Evolutionary conservation across 1,140 invertebrate genomes (phyloP).

Genomic region (Drosophila ananassae): DNA sequence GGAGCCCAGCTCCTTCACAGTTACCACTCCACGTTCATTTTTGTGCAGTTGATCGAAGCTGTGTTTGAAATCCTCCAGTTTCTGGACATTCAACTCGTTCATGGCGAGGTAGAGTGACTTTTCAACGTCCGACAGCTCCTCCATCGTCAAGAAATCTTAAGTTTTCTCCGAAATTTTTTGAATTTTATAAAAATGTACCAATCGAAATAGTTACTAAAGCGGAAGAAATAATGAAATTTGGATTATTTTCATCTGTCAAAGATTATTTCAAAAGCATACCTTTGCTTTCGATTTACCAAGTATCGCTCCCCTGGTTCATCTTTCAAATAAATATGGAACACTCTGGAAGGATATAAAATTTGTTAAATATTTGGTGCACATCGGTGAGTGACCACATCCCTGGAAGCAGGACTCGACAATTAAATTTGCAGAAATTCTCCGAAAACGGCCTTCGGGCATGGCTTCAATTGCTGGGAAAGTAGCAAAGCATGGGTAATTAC

Average conservation of each 20-base stretch:
- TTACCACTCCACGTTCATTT: conserved; percentile 16
- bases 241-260: neutral
- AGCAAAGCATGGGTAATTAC: conserved; percentile 41
- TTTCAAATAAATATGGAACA: too few species aligned
- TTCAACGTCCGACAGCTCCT: neutral
- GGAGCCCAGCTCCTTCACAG: conserved; percentile 57
- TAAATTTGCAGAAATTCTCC: conserved; percentile 20
- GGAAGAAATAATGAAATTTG: neutral
- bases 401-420: conserved; percentile 17
- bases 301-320: too few species aligned
- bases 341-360: too few species aligned
- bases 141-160: neutral
- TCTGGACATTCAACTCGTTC: conserved; percentile 8
- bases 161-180: neutral
- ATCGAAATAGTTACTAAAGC: neutral
- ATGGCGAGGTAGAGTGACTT: conserved; percentile 6
- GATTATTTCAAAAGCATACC: neutral
- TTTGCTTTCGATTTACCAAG: too few species aligned
- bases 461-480: conserved; percentile 28
- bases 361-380: too few species aligned
- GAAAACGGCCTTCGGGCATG: conserved; percentile 7
- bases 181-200: neutral
- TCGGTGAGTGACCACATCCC: too few species aligned
- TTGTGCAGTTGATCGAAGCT: conserved; percentile 11
- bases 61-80: conserved; percentile 13